Evolutionary conservation across 1,140 invertebrate genomes (phyloP), one percentile per base, ranked within the genome.

Genomic region (Drosophila tropicalis): DNA sequence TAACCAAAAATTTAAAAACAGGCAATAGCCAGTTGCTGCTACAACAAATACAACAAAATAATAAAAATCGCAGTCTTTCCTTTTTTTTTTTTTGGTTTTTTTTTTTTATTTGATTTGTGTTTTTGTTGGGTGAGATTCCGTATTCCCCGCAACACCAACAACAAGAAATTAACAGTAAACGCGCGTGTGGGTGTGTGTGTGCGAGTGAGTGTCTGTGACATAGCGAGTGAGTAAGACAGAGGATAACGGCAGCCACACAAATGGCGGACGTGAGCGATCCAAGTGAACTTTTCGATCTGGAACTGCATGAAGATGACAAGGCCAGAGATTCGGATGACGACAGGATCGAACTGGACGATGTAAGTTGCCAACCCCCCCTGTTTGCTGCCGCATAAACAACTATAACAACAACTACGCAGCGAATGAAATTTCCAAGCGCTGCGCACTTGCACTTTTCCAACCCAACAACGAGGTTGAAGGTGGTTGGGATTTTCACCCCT

Each of bases 271-370:
- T 91, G 57, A 91, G 81, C 61, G 90, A 91, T 85, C 77, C 90
- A 72, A 91, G 75, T 67, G 90, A 91, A 91, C 94, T 98, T 91
- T 98, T 98, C 93, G 97, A 98, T 93, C 95, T 98, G 91, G 97
- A 98, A 93, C 93, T 98, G 83, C 95, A 96, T 78, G 94, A 95
- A 83, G 93, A 94, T 75, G 96, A 96, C 92, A 93, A 94, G 74
- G 94, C 95, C 70, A 95, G 94, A 81, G 95, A 96, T 90, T 96
- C 96, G 51, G 96, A 97, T 85, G 96, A 97, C 90, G 97, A 98
- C 92, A 96, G 95, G 83, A 96, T 97, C 91, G 96, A 97, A 91
- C 93, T 96, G 76, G 96, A 96, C 92, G 96, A 96, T 94, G 96
- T 96, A 94, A 94, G 76, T 85, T 3, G 7, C 34, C 34, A 9